Percentiles rank a stretch among this genome's conserved stretches.
These are phyloP conservation scores for Caradrina clavipalpis DNA, from an alignment of 2,888 invertebrate species.

Conservation along the genomic window DNA sequence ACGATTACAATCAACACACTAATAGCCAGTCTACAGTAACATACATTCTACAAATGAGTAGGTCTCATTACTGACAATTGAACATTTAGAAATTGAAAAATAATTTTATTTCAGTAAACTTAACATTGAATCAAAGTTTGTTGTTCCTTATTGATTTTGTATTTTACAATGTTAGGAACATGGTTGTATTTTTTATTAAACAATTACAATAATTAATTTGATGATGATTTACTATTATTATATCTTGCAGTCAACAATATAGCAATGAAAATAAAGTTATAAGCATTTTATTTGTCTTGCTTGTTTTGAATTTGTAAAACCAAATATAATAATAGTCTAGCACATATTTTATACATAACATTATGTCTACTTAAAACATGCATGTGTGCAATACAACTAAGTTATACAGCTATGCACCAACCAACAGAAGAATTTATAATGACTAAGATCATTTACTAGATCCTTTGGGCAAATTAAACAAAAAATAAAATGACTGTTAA, in stretches of 20 bases:
- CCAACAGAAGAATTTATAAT: too few relatives aligned
- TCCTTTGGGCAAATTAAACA: too few relatives aligned
- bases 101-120: neutral
- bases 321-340: neutral
- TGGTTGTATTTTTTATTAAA: too few relatives aligned
- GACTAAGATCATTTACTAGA: too few relatives aligned
- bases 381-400: slow-evolving; percentile 15
- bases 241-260: neutral
- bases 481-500: too few relatives aligned
- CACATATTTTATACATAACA: neutral
- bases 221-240: neutral
- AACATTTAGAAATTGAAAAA: slow-evolving; percentile 7
- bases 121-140: neutral
- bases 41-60: slow-evolving; percentile 21
- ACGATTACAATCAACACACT: slow-evolving; percentile 29
- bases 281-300: neutral
- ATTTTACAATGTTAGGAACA: neutral
- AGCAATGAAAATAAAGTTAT: neutral
- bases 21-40: slow-evolving; percentile 16
- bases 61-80: slow-evolving; percentile 5
- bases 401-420: too few relatives aligned
- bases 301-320: neutral
- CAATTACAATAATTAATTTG: too few relatives aligned
- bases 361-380: slow-evolving; percentile 2
- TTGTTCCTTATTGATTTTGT: neutral